Evolutionary conservation across 2,113 vertebrate species (phyloP), one percentile per base, ranked within the genome.

Genomic region (Collichthys lucidus): DNA sequence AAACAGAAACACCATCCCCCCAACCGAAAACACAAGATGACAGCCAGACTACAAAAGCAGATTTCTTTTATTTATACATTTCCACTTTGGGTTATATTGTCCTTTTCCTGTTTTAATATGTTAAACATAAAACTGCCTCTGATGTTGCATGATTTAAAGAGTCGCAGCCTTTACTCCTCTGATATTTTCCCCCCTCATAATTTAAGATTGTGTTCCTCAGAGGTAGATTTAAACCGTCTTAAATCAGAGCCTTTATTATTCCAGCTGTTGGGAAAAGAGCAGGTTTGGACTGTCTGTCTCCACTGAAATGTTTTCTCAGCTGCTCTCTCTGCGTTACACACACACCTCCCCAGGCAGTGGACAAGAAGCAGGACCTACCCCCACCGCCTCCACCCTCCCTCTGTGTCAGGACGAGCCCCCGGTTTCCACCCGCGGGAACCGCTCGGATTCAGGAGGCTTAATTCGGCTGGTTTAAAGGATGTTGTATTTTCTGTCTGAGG

Each of bases 281-380:
- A 82, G 86, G 70, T 84, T 82, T 78, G 87, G 84, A 68, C 86
- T 77, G 85, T 77, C 83, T 66, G 87, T 88, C 92, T 93, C 88
- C 86, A 26, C 68, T 79, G 69, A 73, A 74, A 61, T 94, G 94
- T 95, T 95, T 93, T 94, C 85, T 94, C 94, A 95, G 94, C 94
- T 95, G 93, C 89, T 82, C 71, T 20, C 17, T 60, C 66, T 61
- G 82, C 70, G 73, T 88, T 85, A 76, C 85, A 75, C 77, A 26
- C 26, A 79, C 65, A 19, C 74, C 88, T 89, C 86, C 75, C 77
- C 81, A 76, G 87, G 86, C 86, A 79, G 62, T 60, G 75, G 90
- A 94, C 82, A 67, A 87, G 87, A 89, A 86, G 65, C 83, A 92
- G 87, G 73, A 67, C 85, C 86, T 16, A 40, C 60, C 64, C 66